A percentile compares a stretch with the other conserved stretches of the same genome.
Conservation (phyloP, 2,888 invertebrate species). For the Hyppa rectilinea region DNA sequence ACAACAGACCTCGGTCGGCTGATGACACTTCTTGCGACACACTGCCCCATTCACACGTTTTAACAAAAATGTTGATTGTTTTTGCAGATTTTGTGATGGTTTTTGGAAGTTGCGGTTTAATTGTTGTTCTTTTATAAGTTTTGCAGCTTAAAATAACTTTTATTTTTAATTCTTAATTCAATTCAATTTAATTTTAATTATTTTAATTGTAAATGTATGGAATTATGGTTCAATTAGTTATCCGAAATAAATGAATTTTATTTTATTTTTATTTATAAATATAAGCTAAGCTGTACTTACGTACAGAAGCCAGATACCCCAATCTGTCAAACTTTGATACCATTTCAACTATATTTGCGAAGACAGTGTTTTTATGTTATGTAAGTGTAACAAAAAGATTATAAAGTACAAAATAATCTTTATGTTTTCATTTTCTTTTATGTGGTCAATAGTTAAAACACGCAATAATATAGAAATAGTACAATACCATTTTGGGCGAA, state of each 20-base stretch:
- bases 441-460: neutral
- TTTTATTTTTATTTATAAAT: no score
- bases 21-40: constrained; percentile 58
- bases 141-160: neutral
- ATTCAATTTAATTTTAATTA: no score
- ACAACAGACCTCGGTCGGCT: constrained; percentile 47
- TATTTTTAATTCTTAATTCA: no score
- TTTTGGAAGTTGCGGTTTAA: constrained; percentile 18
- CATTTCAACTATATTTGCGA: no score
- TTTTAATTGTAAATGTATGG: no score
- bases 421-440: neutral
- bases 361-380: no score
- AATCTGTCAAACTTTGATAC: no score
- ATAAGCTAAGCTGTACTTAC: no score
- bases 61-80: constrained; percentile 38
- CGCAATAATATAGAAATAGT: neutral
- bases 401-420: neutral
- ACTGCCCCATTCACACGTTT: constrained; percentile 41
- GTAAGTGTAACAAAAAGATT: no score
- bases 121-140: constrained; percentile 17
- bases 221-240: no score
- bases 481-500: constrained; percentile 12
- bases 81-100: neutral
- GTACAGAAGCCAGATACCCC: no score
- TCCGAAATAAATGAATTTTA: no score